Evolutionary conservation across 2,888 invertebrate genomes (phyloP).

Genomic region (Philonicus albiceps): DNA sequence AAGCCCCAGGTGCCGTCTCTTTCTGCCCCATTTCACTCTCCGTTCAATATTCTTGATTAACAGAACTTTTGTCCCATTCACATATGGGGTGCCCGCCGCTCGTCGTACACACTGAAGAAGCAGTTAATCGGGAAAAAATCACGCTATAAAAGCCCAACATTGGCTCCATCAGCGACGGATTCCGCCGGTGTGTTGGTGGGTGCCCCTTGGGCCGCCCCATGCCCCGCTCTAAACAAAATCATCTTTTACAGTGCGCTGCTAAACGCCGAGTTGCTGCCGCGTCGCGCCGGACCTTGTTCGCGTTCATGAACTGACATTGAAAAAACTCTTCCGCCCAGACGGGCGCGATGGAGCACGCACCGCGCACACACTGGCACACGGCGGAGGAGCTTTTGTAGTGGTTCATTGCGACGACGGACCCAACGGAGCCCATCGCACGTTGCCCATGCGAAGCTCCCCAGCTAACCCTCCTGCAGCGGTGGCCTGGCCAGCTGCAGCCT

Average conservation of each 20-base stretch:
- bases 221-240: not conserved
- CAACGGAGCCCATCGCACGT: not conserved
- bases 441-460: not conserved
- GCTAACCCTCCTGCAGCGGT: not conserved
- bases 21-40: conserved; percentile 12
- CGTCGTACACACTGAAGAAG: not conserved
- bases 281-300: conserved; percentile 39
- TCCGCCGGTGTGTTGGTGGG: not conserved
- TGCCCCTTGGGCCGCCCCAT: not conserved
- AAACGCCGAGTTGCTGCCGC: not conserved
- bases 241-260: not conserved
- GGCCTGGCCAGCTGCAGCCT: not conserved
- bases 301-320: conserved; percentile 50
- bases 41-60: conserved; percentile 7
- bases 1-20: not conserved
- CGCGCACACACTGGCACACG: not conserved
- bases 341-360: not conserved
- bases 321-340: conserved; percentile 39
- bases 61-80: conserved; percentile 39
- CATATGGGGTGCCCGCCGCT: conserved; percentile 1
- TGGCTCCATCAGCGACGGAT: not conserved
- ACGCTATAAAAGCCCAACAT: conserved; percentile 12
- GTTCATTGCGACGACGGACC: not conserved
- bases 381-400: not conserved
- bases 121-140: conserved; percentile 2